Conservation (phyloP, 2,113 vertebrate genomes). For the Salvelinus fontinalis region DNA sequence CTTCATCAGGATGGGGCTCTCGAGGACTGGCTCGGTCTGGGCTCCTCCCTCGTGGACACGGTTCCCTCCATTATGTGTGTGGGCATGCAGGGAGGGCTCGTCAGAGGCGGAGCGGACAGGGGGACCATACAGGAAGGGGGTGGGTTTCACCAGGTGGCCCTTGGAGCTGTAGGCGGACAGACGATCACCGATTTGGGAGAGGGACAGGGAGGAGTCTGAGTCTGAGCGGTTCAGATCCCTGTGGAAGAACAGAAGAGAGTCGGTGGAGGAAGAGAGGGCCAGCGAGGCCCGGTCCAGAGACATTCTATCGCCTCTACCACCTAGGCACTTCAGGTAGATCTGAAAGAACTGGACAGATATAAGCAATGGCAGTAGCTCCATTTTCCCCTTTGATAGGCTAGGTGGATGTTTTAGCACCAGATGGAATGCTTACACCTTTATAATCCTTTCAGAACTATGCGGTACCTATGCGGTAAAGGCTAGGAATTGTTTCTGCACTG, state of each 20-base stretch:
- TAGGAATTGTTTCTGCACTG: too few species aligned
- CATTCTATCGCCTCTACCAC: too few species aligned
- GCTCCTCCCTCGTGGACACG: conserved; percentile 67
- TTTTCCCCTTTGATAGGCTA: not conserved
- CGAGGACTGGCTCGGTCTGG: conserved; percentile 67
- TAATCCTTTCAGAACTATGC: too few species aligned
- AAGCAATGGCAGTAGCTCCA: too few species aligned
- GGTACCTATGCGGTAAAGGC: not conserved
- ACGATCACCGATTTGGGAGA: conserved; percentile 86
- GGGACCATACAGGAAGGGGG: conserved; percentile 71
- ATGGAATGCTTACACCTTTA: too few species aligned
- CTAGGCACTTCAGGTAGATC: too few species aligned
- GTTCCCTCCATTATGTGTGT: conserved; percentile 81
- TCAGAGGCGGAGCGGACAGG: conserved; percentile 61
- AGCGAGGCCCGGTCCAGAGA: too few species aligned
- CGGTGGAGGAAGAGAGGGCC: not conserved
- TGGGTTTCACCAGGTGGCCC: conserved; percentile 78
- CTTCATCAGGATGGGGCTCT: conserved; percentile 86
- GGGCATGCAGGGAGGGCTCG: conserved; percentile 67
- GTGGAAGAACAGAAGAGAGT: conserved; percentile 26
- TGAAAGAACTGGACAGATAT: too few species aligned
- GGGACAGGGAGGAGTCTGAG: conserved; percentile 91
- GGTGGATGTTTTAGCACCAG: not conserved
- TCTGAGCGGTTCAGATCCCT: conserved; percentile 94
- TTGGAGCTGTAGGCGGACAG: conserved; percentile 73